Conservation (phyloP, 2,888 invertebrate genomes). For the Anthrax anthrax region DNA sequence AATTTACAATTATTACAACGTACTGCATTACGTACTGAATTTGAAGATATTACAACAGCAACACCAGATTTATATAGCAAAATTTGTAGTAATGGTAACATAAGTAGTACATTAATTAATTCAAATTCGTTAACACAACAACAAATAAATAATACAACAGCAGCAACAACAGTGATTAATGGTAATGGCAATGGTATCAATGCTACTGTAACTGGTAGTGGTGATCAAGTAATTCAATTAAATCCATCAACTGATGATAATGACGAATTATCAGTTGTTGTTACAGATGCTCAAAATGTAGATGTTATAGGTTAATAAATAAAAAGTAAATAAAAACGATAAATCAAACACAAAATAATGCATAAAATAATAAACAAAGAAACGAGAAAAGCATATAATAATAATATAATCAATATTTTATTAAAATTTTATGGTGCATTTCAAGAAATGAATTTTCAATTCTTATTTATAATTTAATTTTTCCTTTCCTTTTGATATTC, state of each 20-base stretch:
- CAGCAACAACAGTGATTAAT: neutral
- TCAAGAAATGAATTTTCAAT: too few species aligned
- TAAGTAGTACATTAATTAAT: slow-evolving; percentile 14
- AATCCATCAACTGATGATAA: slow-evolving; percentile 9
- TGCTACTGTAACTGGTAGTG: slow-evolving; percentile 9
- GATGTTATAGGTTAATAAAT: slow-evolving; percentile 32
- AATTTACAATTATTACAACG: slow-evolving; percentile 34
- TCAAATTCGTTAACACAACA: neutral
- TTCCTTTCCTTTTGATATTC: too few species aligned
- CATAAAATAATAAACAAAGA: too few species aligned
- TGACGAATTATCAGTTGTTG: slow-evolving; percentile 20
- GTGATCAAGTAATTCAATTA: slow-evolving; percentile 12
- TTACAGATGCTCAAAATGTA: slow-evolving; percentile 36
- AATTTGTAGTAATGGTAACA: slow-evolving; percentile 37
- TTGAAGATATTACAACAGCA: slow-evolving; percentile 35
- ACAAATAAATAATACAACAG: neutral
- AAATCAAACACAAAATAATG: slow-evolving; percentile 12
- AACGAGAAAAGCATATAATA: too few species aligned
- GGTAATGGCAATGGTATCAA: neutral
- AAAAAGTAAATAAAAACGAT: slow-evolving; percentile 8
- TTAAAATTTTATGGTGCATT: too few species aligned
- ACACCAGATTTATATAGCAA: slow-evolving; percentile 37
- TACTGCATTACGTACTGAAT: slow-evolving; percentile 35
- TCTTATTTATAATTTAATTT: too few species aligned
- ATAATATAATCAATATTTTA: too few species aligned